These are phyloP conservation scores for Tipula helvola DNA, from an alignment of 2,888 invertebrate species.

Conservation along the genomic window DNA sequence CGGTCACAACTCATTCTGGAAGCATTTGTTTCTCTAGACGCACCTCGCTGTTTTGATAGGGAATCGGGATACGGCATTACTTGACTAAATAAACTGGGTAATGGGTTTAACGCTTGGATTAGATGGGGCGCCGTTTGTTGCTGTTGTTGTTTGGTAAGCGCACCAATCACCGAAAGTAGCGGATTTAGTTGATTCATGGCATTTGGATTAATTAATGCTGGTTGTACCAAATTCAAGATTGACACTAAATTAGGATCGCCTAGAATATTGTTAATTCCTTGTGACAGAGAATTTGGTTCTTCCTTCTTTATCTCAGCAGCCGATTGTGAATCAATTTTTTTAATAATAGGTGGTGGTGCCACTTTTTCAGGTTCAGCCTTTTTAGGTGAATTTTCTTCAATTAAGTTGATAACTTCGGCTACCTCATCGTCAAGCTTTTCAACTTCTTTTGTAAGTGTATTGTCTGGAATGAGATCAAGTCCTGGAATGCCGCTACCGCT, in stretches of 20 bases:
- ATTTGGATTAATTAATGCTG: not conserved
- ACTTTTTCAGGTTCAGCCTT: not conserved
- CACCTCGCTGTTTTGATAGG: not conserved
- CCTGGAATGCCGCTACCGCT: conserved; percentile 50
- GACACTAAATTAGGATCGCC: conserved; percentile 50
- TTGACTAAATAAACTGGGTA: not conserved
- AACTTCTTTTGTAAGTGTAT: conserved; percentile 23
- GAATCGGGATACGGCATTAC: not conserved
- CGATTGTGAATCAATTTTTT: not conserved
- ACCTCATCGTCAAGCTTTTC: conserved; percentile 17
- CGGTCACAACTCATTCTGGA: not conserved
- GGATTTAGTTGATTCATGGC: not conserved
- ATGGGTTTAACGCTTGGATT: not conserved
- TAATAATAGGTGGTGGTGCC: not conserved
- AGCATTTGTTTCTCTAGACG: not conserved
- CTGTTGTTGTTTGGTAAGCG: not conserved
- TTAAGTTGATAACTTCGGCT: conserved; percentile 18
- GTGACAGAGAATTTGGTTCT: conserved; percentile 40
- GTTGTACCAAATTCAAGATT: conserved; percentile 31
- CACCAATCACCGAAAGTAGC: not conserved
- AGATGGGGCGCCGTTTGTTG: not conserved
- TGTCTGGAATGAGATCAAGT: conserved; percentile 49
- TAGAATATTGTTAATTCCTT: conserved; percentile 47
- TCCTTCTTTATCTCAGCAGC: not conserved
- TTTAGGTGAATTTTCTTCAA: not conserved